These are phyloP conservation scores for Rhopalosiphum padi DNA, from an alignment of 1,140 invertebrate species.

Conservation along the genomic window DNA sequence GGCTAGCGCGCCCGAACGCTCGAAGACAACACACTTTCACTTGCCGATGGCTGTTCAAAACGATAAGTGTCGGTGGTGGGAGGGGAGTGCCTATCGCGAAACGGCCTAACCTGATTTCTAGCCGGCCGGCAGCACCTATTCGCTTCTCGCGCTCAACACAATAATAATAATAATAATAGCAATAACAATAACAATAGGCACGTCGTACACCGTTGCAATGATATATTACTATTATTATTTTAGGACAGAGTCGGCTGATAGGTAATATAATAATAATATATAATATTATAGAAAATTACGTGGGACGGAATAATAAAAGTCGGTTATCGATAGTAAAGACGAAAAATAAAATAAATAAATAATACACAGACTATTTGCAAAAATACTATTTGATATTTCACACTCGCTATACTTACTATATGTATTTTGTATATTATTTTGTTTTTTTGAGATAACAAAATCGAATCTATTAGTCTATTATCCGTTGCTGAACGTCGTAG, in stretches of 20 bases:
- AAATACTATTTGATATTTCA: background rate
- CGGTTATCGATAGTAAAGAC: background rate
- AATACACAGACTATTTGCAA: background rate
- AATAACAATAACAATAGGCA: background rate
- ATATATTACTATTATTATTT: background rate
- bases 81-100: background rate
- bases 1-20: background rate
- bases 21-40: constrained; percentile 6
- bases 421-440: background rate
- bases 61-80: background rate
- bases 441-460: background rate
- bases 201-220: background rate
- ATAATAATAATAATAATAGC: no score
- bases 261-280: no score
- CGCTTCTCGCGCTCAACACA: background rate
- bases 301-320: background rate
- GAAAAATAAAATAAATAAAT: background rate
- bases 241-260: background rate
- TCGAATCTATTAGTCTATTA: no score
- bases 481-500: background rate
- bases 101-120: constrained; percentile 45
- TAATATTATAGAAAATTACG: background rate
- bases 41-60: background rate
- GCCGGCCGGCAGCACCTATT: background rate
- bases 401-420: background rate